These are phyloP conservation scores for Bos indicus DNA, from an alignment of 2,113 vertebrate genomes.

Conservation along the genomic window DNA sequence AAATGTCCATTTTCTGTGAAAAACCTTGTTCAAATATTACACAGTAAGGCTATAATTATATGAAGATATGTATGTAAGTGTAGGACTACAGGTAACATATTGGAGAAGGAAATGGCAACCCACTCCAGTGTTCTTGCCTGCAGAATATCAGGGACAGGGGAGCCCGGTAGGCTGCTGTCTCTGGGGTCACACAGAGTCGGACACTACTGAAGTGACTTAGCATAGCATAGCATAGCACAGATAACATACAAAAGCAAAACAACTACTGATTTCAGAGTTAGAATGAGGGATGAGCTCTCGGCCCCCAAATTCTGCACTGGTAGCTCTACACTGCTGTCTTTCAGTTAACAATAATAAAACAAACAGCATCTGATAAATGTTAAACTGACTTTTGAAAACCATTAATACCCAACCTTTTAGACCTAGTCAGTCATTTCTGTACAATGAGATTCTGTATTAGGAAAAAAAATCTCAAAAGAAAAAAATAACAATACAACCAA, in stretches of 20 bases:
- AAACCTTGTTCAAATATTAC: not conserved
- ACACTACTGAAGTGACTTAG: too few species aligned
- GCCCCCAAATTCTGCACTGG: not conserved
- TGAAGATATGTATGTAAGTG: not conserved
- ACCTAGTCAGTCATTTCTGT: constrained; percentile 1
- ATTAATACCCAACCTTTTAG: not conserved
- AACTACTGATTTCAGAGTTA: not conserved
- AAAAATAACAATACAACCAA: not conserved
- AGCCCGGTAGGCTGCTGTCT: too few species aligned
- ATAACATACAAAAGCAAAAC: not conserved
- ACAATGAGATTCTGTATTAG: not conserved
- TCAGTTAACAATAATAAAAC: not conserved
- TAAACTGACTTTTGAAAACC: not conserved
- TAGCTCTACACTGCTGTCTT: not conserved
- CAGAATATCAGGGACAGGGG: too few species aligned
- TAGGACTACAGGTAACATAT: not conserved
- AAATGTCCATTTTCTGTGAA: not conserved
- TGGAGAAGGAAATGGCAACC: too few species aligned
- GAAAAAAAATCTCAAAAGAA: not conserved
- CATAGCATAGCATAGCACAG: not conserved
- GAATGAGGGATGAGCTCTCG: not conserved
- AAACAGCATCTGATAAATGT: not conserved
- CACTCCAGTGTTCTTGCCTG: too few species aligned
- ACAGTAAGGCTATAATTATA: not conserved
- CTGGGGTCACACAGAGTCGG: too few species aligned